Conservation (phyloP, 2,888 invertebrate genomes). For the Drosophila greeni region DNA sequence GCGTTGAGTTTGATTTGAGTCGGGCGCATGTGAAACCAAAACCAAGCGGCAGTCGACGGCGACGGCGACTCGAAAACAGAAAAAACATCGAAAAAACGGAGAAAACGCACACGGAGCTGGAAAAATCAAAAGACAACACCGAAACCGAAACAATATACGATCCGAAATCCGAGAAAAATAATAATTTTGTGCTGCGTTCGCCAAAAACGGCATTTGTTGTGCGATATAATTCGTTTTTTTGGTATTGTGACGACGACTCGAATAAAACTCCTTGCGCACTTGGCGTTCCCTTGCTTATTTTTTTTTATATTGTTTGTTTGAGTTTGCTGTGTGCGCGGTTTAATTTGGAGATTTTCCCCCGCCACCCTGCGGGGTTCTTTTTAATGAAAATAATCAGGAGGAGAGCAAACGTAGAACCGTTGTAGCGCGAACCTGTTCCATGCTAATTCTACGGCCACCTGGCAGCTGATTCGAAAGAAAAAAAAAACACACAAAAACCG, state of each 20-base stretch:
- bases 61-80: conserved; percentile 46
- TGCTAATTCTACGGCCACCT: conserved; percentile 52
- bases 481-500: conserved; percentile 18
- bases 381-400: conserved; percentile 14
- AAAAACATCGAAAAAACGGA: conserved; percentile 17
- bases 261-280: conserved; percentile 22
- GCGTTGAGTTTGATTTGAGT: conserved; percentile 48
- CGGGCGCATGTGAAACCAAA: conserved; percentile 53
- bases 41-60: conserved; percentile 61
- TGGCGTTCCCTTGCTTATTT: not conserved
- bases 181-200: conserved; percentile 25
- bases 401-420: conserved; percentile 1
- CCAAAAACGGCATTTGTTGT: conserved; percentile 9
- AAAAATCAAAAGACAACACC: conserved; percentile 41
- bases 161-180: conserved; percentile 32
- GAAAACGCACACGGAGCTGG: conserved; percentile 45
- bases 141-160: conserved; percentile 47
- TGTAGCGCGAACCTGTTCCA: conserved; percentile 26
- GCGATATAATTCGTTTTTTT: conserved; percentile 6
- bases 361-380: not conserved
- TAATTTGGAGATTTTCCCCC: not conserved
- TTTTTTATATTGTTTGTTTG: conserved; percentile 1
- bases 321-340: conserved; percentile 22
- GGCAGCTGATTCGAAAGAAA: conserved; percentile 62
- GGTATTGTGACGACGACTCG: conserved; percentile 14